Conservation (phyloP, 2,888 invertebrate species). For the Shargacucullia verbasci region DNA sequence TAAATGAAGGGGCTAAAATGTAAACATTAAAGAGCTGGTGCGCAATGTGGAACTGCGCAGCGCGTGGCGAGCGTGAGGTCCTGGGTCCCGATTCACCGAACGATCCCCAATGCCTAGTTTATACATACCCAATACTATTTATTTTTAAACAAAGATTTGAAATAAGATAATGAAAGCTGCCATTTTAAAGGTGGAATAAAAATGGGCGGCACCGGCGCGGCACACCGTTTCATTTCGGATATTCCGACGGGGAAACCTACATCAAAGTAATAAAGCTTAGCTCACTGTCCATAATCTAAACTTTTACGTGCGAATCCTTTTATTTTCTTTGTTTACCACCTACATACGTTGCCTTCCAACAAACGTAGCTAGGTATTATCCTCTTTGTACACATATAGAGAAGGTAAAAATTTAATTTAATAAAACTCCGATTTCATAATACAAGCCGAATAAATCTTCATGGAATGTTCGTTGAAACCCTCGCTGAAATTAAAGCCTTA, state of each 20-base stretch:
- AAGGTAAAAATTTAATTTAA: conserved; percentile 20
- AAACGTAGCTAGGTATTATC: conserved; percentile 34
- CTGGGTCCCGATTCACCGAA: too few relatives aligned
- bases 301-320: conserved; percentile 57
- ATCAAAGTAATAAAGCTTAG: conserved; percentile 63
- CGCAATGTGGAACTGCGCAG: too few relatives aligned
- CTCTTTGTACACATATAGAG: conserved; percentile 8
- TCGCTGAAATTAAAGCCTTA: conserved; percentile 56
- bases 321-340: conserved; percentile 46
- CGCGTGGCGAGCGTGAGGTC: too few relatives aligned
- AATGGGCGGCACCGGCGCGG: conserved; percentile 38
- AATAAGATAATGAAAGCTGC: conserved; percentile 10
- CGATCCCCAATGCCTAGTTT: too few relatives aligned
- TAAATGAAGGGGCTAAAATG: conserved; percentile 13
- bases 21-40: conserved; percentile 26
- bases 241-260: conserved; percentile 57
- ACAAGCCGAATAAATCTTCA: conserved; percentile 41
- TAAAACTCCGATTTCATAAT: conserved; percentile 18
- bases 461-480: conserved; percentile 34
- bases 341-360: conserved; percentile 16
- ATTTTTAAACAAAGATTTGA: too few relatives aligned
- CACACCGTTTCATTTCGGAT: conserved; percentile 54
- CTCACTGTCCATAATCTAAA: conserved; percentile 60
- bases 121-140: too few relatives aligned
- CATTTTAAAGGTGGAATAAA: conserved; percentile 45